Evolutionary conservation across 2,113 vertebrate species (phyloP), one percentile per base, ranked within the genome.

Genomic region (Pelvicachromis taeniatus): DNA sequence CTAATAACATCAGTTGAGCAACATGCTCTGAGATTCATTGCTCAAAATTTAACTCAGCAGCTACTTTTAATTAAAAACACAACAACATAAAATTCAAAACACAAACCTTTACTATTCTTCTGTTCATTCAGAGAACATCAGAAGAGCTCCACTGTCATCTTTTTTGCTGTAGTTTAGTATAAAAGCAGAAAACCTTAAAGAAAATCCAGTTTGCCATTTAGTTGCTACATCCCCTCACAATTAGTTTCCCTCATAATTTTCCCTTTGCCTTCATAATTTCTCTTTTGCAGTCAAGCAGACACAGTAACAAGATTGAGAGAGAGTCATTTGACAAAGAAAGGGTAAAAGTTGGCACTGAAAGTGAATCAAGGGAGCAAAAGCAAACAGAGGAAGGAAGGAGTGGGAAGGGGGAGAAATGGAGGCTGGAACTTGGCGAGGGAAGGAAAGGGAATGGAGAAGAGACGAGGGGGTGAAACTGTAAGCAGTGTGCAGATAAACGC

Each of bases 371-470:
- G 91, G 94, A 94, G 94, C 91, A 93, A 94, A 94, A 91, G 94
- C 91, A 95, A 94, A 95, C 94, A 95, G 90, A 93, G 93, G 94
- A 94, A 95, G 94, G 94, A 94, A 96, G 87, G 92, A 93, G 92
- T 93, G 89, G 93, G 94, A 93, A 87, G 87, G 75, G 89, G 88
- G 70, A 77, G 90, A 89, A 84, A 90, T 85, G 88, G 75, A 91
- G 92, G 91, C 91, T 90, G 91, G 89, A 91, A 90, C 90, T 91
- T 90, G 73, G 85, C 17, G 80, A 80, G 88, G 89, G 88, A 89
- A 83, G 83, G 59, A 89, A 85, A 77, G 65, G 87, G 87, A 91
- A 90, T 12, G 80, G 81, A 81, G 86, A 88, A 52, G 75, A 53
- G 80, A 77, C 59, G 58, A 59, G 78, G 82, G 81, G 87, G 88